A percentile compares a stretch with the other conserved stretches of the same genome.
phyloP scores from a whole-genome alignment of 2,797 vertebrate species.

The Psittacula derbiana region DNA sequence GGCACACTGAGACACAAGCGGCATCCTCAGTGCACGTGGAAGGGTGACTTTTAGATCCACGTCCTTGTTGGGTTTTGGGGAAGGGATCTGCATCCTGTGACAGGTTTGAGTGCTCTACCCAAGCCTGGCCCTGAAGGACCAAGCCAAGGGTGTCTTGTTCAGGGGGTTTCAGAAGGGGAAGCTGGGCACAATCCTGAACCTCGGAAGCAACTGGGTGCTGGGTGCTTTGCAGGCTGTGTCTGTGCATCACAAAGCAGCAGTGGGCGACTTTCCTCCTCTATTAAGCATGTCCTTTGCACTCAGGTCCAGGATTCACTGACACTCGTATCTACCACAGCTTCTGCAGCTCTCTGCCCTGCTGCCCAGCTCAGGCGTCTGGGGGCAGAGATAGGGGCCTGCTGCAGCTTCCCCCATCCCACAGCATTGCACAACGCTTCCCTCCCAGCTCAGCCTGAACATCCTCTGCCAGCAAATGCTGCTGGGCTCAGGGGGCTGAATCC shows the following conservation, averaged over 20 bases:
- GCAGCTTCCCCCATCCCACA: not conserved
- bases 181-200: not conserved
- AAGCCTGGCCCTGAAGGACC: not conserved
- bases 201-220: not conserved
- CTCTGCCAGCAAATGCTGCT: not conserved
- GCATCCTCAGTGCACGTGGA: not conserved
- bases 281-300: not conserved
- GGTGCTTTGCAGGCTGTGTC: not conserved
- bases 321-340: not conserved
- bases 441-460: not conserved
- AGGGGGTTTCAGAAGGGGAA: not conserved
- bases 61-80: not conserved
- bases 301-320: not conserved
- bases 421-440: not conserved
- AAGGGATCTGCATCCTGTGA: not conserved
- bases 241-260: not conserved
- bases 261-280: not conserved
- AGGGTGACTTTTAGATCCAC: not conserved
- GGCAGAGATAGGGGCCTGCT: not conserved
- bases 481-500: not conserved
- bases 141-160: not conserved
- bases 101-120: not conserved
- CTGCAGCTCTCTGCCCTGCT: not conserved
- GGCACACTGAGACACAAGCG: accelerated
- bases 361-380: not conserved